Percentiles rank a stretch among this genome's conserved stretches.
Conservation (phyloP, 2,113 vertebrate species). For the Eudyptes chrysolophus region DNA sequence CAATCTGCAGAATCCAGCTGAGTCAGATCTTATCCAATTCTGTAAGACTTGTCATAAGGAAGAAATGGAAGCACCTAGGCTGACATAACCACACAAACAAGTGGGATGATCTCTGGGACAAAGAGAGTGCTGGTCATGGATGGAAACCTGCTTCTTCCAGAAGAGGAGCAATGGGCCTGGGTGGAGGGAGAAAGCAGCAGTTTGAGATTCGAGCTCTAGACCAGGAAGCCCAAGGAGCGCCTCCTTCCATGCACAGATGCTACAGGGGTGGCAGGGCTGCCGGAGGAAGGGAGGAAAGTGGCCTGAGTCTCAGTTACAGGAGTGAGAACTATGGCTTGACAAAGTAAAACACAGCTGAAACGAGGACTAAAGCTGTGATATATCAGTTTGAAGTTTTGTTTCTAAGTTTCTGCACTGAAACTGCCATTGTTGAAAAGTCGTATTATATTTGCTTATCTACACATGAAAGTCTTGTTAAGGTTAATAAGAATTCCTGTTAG, state of each 20-base stretch:
- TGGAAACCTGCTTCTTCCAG: neutral
- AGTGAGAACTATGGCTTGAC: neutral
- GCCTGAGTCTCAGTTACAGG: neutral
- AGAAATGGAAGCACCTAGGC: neutral
- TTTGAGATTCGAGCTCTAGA: neutral
- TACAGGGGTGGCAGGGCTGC: neutral
- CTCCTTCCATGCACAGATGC: fast-evolving
- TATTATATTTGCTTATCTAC: slow-evolving; percentile 33
- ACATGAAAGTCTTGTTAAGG: slow-evolving; percentile 37
- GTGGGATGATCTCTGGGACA: neutral
- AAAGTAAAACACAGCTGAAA: neutral
- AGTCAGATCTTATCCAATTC: neutral
- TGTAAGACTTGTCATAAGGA: neutral
- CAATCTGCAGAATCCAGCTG: neutral
- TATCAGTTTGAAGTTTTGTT: neutral
- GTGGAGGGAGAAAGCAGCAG: neutral
- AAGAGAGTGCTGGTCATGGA: neutral
- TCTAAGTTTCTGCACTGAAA: neutral
- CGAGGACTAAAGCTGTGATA: neutral
- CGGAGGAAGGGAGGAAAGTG: neutral
- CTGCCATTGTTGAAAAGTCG: neutral
- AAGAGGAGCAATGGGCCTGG: neutral
- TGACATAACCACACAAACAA: neutral
- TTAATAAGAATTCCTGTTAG: slow-evolving; percentile 43
- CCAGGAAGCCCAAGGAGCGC: neutral